Conservation (phyloP, 2,113 vertebrate genomes). For the Alligator mississippiensis region DNA sequence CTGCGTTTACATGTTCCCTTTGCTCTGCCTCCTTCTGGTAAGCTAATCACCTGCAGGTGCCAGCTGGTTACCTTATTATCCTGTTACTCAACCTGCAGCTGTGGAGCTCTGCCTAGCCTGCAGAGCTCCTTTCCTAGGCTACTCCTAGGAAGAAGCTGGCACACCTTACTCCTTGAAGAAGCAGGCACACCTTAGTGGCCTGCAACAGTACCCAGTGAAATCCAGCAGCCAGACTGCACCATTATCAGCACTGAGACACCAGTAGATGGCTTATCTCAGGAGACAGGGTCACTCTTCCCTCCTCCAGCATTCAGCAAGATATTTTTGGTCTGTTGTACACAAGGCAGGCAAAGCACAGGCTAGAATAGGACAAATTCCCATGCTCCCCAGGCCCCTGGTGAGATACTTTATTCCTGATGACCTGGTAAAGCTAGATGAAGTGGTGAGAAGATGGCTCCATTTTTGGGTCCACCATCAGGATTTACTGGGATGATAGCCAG, state of each 20-base stretch:
- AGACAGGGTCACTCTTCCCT: not conserved
- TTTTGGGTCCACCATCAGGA: not conserved
- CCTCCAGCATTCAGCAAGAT: not conserved
- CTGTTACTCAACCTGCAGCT: too few species aligned
- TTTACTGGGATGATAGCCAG: not conserved
- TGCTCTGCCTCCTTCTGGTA: too few species aligned
- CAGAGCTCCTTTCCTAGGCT: too few species aligned
- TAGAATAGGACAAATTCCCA: not conserved
- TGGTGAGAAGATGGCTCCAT: not conserved
- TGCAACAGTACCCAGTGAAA: not conserved
- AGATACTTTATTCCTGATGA: not conserved
- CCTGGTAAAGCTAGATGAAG: not conserved
- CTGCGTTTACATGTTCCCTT: too few species aligned
- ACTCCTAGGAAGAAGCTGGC: too few species aligned
- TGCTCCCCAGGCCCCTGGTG: not conserved
- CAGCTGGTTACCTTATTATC: too few species aligned
- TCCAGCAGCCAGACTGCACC: conserved; percentile 53
- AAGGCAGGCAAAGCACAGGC: not conserved
- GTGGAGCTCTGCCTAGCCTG: too few species aligned
- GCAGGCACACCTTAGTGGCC: too few species aligned
- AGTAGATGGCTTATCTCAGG: not conserved
- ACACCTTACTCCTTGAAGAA: too few species aligned
- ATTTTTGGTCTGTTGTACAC: not conserved
- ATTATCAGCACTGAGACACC: not conserved
- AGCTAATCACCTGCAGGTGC: too few species aligned